Base-by-base conservation (phyloP, 2,797 vertebrate genomes). In the Pagetopsis macropterus region DNA sequence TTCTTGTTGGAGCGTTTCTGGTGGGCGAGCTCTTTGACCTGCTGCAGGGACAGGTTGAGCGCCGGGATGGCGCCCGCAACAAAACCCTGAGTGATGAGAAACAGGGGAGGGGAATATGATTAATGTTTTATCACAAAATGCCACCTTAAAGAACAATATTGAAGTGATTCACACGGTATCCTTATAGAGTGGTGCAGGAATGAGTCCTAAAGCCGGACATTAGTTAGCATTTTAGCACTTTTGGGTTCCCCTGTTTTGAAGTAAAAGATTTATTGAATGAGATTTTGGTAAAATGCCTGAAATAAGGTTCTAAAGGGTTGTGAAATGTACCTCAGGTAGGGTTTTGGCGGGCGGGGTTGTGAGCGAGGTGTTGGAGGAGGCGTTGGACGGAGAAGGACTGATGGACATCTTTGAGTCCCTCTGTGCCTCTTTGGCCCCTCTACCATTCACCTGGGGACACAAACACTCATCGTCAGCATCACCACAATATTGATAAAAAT, bases 1-100 rank as follows among this genome's bases (percentile, higher is more conserved):
- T 94, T 94, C 84, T 97, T 98, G 92, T 94, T 97, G 85, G 95
- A 94, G 57, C 97, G 96, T 69, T 99, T 99, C 95, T 96, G 96
- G 86, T 96, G 97, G 0, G 96, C 96, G 8, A 96, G 92, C 84
- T 98, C 98, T 90, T 97, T 98, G 74, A 97, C 98, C 90, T 96
- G 93, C 0, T 97, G 96, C 89, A 98, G 92, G 0, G 95, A 94
- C 91, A 98, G 91, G 89, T 91, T 95, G 0, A 98, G 93, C 71
- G 94, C 96, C 9, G 96, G 95, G 75, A 92, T 91, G 67, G 81
- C 2, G 0, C 89, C 84, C 3, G 60, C 2, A 5, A 83, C 46
- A 14, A 84, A 5, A 40, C 87, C 87, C 94, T 94, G 72, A 16
- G 8, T 10, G 21, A 9, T 1, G 43, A 41, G 11, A 50, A 40